These are phyloP conservation scores for Gastrophysa polygoni DNA, from an alignment of 2,888 invertebrate species.

Conservation along the genomic window DNA sequence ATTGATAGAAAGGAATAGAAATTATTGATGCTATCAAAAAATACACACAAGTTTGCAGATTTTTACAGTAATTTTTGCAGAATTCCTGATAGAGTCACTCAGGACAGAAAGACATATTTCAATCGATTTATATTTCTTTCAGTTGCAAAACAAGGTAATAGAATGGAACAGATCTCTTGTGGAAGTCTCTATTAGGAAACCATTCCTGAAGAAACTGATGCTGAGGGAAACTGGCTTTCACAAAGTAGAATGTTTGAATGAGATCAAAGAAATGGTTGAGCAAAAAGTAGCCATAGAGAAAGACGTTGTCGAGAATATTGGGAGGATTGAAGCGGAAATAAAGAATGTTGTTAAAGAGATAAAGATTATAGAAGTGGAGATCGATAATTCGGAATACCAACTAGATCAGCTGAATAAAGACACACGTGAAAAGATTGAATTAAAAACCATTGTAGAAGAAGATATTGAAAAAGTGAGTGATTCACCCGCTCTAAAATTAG, in stretches of 20 bases:
- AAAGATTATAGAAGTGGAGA: slow-evolving; percentile 7
- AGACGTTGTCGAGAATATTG: slow-evolving; percentile 1
- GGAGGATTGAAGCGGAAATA: slow-evolving; percentile 12
- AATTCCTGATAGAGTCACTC: too few relatives aligned
- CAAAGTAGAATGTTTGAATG: slow-evolving; percentile 5
- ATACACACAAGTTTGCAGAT: too few relatives aligned
- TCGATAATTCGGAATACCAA: neutral
- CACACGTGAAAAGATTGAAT: neutral
- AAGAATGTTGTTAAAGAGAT: neutral
- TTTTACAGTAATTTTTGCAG: too few relatives aligned
- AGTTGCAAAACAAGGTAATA: slow-evolving; percentile 22
- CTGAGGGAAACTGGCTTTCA: slow-evolving; percentile 27
- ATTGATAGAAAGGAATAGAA: too few relatives aligned
- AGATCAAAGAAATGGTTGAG: slow-evolving; percentile 17
- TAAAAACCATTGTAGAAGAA: neutral
- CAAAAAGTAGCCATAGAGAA: slow-evolving; percentile 12
- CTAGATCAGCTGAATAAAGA: slow-evolving; percentile 2
- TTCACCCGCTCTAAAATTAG: neutral
- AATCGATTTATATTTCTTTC: neutral
- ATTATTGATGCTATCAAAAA: too few relatives aligned
- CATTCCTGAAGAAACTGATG: slow-evolving; percentile 20
- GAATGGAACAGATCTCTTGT: slow-evolving; percentile 24
- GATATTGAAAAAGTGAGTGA: slow-evolving; percentile 16
- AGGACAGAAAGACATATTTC: neutral
- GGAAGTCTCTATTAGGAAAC: slow-evolving; percentile 24